Conservation (phyloP, 2,113 vertebrate genomes). For the Hippocampus barbouri region DNA sequence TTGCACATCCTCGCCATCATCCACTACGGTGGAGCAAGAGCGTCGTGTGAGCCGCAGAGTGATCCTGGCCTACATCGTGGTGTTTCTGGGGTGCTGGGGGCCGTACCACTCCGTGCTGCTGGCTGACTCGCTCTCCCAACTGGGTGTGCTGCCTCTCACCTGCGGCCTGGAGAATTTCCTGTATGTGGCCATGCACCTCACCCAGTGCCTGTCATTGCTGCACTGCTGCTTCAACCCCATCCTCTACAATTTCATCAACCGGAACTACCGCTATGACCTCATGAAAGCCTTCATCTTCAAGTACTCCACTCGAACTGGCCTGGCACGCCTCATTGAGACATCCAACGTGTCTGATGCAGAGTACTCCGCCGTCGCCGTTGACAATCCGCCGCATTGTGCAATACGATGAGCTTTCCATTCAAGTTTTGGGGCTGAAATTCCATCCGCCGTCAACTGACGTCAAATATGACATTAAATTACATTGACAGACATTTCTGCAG, state of each 20-base stretch:
- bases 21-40: slow-evolving; percentile 71
- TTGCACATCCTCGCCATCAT: slow-evolving; percentile 26
- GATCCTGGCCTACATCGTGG: slow-evolving; percentile 87
- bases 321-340: slow-evolving; percentile 85
- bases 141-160: slow-evolving; percentile 81
- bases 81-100: slow-evolving; percentile 91
- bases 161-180: slow-evolving; percentile 85
- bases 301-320: slow-evolving; percentile 88
- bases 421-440: neutral
- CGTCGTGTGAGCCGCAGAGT: slow-evolving; percentile 81
- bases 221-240: slow-evolving; percentile 96
- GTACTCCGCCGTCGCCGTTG: slow-evolving; percentile 84
- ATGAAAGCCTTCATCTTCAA: slow-evolving; percentile 98
- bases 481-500: slow-evolving; percentile 18
- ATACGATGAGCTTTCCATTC: slow-evolving; percentile 34
- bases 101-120: slow-evolving; percentile 85
- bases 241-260: slow-evolving; percentile 89
- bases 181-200: slow-evolving; percentile 83
- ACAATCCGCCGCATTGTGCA: slow-evolving; percentile 65
- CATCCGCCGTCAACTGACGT: neutral
- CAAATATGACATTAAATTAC: slow-evolving; percentile 13
- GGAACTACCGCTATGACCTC: slow-evolving; percentile 91
- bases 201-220: slow-evolving; percentile 88
- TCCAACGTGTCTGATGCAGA: slow-evolving; percentile 82
- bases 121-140: slow-evolving; percentile 80